Conservation (phyloP, 2,888 invertebrate species). For the Patella caerulea region DNA sequence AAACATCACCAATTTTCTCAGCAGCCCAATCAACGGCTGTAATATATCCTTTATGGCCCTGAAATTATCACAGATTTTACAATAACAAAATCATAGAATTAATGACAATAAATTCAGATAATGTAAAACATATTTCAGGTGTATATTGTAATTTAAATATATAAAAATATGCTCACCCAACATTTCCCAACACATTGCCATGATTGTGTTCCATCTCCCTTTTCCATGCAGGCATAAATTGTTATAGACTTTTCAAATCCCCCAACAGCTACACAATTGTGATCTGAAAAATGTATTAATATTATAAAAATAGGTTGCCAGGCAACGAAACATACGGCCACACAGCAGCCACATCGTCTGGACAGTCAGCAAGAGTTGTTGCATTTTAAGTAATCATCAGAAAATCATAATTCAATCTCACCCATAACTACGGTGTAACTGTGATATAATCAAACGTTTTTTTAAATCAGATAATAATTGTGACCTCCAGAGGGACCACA, state of each 20-base stretch:
- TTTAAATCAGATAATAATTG: too few relatives aligned
- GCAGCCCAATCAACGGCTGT: conserved; percentile 57
- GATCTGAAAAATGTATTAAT: conserved; percentile 40
- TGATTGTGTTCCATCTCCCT: conserved; percentile 40
- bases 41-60: conserved; percentile 54
- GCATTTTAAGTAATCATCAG: too few relatives aligned
- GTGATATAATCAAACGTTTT: too few relatives aligned
- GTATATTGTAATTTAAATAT: neutral
- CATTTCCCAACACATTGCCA: conserved; percentile 51
- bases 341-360: too few relatives aligned
- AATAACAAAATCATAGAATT: neutral
- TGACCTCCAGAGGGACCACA: too few relatives aligned
- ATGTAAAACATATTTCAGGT: neutral
- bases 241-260: conserved; percentile 49
- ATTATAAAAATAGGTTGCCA: too few relatives aligned
- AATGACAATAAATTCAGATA: too few relatives aligned
- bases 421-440: too few relatives aligned
- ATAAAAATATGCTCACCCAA: conserved; percentile 38
- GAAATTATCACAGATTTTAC: conserved; percentile 4
- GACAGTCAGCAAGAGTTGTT: too few relatives aligned
- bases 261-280: conserved; percentile 48
- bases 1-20: conserved; percentile 34
- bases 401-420: too few relatives aligned
- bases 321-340: too few relatives aligned
- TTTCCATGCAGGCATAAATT: conserved; percentile 38